Percentiles rank a stretch among this genome's conserved stretches.
Conservation (phyloP, 2,888 invertebrate species). For the Leptinotarsa juncta region DNA sequence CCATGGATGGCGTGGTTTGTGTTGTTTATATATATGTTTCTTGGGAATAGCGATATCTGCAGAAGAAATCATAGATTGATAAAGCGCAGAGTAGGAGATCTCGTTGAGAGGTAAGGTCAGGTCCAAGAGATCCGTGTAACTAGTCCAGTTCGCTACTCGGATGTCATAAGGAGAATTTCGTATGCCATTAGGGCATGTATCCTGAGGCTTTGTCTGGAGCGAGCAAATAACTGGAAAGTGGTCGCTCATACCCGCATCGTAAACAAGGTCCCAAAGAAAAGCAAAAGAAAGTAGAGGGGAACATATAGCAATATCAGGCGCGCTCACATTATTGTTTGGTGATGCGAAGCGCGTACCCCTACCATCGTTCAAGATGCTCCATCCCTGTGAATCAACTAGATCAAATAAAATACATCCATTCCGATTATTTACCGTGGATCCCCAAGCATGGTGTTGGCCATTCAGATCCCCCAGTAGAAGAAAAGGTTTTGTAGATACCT, state of each 20-base stretch:
- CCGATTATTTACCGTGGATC: background rate
- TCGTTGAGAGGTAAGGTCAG: background rate
- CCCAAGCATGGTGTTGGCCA: conserved; percentile 7
- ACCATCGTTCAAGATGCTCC: background rate
- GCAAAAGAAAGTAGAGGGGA: background rate
- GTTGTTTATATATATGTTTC: background rate
- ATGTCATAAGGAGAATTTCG: background rate
- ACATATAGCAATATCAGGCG: background rate
- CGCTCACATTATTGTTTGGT: background rate
- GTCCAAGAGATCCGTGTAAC: background rate
- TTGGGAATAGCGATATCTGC: conserved; percentile 1
- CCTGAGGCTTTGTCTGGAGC: background rate
- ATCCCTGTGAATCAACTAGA: background rate
- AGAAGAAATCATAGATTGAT: background rate
- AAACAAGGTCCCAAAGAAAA: background rate
- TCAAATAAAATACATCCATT: background rate
- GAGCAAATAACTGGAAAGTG: background rate
- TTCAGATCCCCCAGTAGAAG: conserved; percentile 3
- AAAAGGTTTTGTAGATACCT: background rate
- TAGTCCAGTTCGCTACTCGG: background rate
- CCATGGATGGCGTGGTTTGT: no score
- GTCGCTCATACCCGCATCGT: background rate
- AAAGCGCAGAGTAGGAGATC: background rate
- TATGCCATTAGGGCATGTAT: background rate
- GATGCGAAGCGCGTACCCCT: background rate